A percentile compares a stretch with the other conserved stretches of the same genome.
Conservation (phyloP, 2,113 vertebrate genomes). For the Rhea pennata region DNA sequence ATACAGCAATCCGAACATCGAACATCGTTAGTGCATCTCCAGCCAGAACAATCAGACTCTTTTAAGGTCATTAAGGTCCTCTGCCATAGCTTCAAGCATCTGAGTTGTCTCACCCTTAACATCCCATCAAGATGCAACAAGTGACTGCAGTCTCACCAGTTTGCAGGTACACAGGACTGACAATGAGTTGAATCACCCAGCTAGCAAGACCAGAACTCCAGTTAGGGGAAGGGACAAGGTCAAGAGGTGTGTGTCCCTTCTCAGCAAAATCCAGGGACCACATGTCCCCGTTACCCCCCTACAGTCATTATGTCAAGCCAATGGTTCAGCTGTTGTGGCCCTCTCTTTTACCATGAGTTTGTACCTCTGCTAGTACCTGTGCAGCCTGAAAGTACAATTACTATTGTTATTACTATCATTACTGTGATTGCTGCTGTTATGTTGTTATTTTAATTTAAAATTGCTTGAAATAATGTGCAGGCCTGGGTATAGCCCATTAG, state of each 20-base stretch:
- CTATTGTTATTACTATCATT: neutral
- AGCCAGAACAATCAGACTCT: neutral
- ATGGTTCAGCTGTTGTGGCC: neutral
- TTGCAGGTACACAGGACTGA: neutral
- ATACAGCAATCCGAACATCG: neutral
- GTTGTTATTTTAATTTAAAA: neutral
- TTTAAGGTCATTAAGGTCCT: neutral
- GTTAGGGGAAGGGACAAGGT: neutral
- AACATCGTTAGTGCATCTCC: neutral
- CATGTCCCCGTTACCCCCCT: neutral
- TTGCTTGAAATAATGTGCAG: neutral
- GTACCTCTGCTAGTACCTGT: neutral
- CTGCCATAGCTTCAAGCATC: accelerated
- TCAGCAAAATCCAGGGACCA: neutral
- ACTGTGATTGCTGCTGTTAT: neutral
- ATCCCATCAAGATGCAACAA: neutral
- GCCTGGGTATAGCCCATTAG: neutral
- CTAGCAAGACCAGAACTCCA: neutral
- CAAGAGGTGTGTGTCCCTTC: accelerated
- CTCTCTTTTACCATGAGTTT: too few relatives aligned
- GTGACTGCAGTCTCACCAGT: neutral
- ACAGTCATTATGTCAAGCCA: neutral
- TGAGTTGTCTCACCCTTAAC: neutral
- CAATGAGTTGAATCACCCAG: neutral
- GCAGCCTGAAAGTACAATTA: neutral